Conservation (phyloP, 1,140 invertebrate genomes). For the Tetragonula clypearis region DNA sequence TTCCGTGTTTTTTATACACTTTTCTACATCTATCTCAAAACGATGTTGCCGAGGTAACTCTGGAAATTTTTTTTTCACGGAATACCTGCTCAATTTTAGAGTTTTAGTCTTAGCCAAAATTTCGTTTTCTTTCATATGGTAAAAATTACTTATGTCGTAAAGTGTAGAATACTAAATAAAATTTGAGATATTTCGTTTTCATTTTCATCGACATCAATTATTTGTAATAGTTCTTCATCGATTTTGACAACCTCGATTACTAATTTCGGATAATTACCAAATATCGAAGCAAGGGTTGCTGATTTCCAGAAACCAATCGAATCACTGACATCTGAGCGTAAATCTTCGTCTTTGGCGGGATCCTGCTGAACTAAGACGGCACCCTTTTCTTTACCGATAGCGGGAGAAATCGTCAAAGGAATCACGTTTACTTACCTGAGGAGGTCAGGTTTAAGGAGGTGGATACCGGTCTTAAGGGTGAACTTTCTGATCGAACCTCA, state of each 20-base stretch:
- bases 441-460: constrained; percentile 66
- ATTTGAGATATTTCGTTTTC: no score
- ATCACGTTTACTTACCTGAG: constrained; percentile 66
- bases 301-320: constrained; percentile 28
- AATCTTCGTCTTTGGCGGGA: constrained; percentile 22
- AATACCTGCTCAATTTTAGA: background rate
- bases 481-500: constrained; percentile 63
- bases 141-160: no score
- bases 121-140: background rate
- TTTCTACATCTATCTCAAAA: background rate
- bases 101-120: background rate
- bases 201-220: background rate
- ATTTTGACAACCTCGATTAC: background rate
- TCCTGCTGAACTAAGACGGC: constrained; percentile 25
- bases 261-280: constrained; percentile 31
- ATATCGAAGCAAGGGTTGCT: constrained; percentile 23
- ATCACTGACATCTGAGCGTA: constrained; percentile 28
- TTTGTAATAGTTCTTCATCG: background rate
- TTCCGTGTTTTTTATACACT: background rate
- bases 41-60: no score
- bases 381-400: constrained; percentile 50
- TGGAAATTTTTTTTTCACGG: no score
- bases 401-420: constrained; percentile 66
- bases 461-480: constrained; percentile 61
- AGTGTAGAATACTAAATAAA: no score